These are phyloP conservation scores for Drosophila busckii DNA, from an alignment of 1,140 invertebrate genomes.

Conservation along the genomic window DNA sequence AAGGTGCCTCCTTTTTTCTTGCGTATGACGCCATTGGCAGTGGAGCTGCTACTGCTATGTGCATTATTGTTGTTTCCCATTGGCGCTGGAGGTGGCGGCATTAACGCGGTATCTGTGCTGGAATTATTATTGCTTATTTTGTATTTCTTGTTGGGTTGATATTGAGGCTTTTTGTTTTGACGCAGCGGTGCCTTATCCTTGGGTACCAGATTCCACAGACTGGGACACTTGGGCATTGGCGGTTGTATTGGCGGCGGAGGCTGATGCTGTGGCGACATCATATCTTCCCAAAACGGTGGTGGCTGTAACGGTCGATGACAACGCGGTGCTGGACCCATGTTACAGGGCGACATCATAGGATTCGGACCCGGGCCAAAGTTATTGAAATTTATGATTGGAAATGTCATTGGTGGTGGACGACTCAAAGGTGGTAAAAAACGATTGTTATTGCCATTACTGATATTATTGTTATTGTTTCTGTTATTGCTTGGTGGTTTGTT, in stretches of 20 bases:
- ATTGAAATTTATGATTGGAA: conserved; percentile 45
- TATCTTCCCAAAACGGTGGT: conserved; percentile 64
- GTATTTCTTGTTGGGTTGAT: conserved; percentile 44
- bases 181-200: conserved; percentile 34
- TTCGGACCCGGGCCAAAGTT: conserved; percentile 46
- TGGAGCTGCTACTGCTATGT: neutral
- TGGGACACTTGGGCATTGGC: conserved; percentile 63
- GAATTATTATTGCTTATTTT: conserved; percentile 15
- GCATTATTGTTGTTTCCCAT: neutral
- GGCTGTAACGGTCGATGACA: conserved; percentile 48
- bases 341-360: conserved; percentile 20
- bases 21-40: conserved; percentile 20
- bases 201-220: conserved; percentile 55
- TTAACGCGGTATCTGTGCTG: conserved; percentile 33
- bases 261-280: conserved; percentile 53
- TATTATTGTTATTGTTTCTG: conserved; percentile 9
- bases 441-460: conserved; percentile 15
- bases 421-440: conserved; percentile 27
- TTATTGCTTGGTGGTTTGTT: conserved; percentile 8
- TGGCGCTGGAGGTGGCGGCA: conserved; percentile 52
- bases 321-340: conserved; percentile 12
- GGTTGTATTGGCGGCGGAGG: conserved; percentile 59
- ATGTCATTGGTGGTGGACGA: conserved; percentile 51
- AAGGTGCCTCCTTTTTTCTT: conserved; percentile 52
- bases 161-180: conserved; percentile 19